Evolutionary conservation across 2,797 vertebrate genomes (phyloP).

Genomic region (Danio tinwini): DNA sequence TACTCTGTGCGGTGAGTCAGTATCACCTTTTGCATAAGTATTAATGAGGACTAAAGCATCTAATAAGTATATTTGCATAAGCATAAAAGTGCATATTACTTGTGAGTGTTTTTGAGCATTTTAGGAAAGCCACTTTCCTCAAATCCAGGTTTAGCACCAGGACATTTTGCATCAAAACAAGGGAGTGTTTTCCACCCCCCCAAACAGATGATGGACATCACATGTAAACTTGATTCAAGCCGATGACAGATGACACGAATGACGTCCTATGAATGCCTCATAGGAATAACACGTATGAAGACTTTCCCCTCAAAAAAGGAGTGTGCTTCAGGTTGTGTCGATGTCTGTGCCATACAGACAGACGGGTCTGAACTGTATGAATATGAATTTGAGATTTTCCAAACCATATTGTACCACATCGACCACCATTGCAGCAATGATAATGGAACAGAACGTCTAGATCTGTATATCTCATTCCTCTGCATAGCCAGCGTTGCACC

Average conservation of each 20-base stretch:
- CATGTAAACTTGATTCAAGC: slow-evolving; percentile 33
- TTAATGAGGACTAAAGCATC: not conserved
- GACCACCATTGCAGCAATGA: slow-evolving; percentile 52
- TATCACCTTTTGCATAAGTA: slow-evolving; percentile 23
- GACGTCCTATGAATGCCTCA: slow-evolving; percentile 56
- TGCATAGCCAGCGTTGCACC: slow-evolving; percentile 47
- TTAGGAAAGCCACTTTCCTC: not conserved
- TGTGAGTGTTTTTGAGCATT: slow-evolving; percentile 13
- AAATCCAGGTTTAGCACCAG: slow-evolving; percentile 40
- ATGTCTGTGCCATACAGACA: slow-evolving; percentile 52
- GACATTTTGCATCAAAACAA: slow-evolving; percentile 10
- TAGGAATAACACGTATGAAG: slow-evolving; percentile 48
- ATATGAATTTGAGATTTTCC: slow-evolving; percentile 48
- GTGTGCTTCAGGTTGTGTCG: slow-evolving; percentile 45
- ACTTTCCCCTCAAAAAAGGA: slow-evolving; percentile 14
- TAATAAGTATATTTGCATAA: slow-evolving; percentile 40
- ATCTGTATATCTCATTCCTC: slow-evolving; percentile 50
- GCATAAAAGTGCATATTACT: slow-evolving; percentile 18
- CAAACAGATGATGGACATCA: slow-evolving; percentile 24
- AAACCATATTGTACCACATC: slow-evolving; percentile 60
- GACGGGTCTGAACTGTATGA: slow-evolving; percentile 55
- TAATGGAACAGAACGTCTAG: slow-evolving; percentile 46
- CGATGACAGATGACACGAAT: slow-evolving; percentile 48
- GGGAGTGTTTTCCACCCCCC: not conserved
- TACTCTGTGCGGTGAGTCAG: not conserved